phyloP scores from a whole-genome alignment of 2,888 invertebrate species.

The Caenorhabditis macrosperma region DNA sequence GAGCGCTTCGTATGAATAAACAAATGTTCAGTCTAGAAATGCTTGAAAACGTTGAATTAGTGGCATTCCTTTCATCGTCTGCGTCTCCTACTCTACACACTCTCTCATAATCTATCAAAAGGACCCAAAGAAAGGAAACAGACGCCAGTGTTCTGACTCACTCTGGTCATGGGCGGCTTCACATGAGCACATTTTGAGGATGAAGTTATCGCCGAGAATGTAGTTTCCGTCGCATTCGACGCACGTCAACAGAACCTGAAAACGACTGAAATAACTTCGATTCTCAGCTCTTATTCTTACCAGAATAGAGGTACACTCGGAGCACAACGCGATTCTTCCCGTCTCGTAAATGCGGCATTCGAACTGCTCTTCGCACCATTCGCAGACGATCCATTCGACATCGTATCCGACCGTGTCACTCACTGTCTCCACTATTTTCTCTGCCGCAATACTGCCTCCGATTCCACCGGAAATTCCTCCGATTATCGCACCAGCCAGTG shows the following conservation, averaged over 20 bases:
- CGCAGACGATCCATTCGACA: neutral
- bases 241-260: no score
- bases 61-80: no score
- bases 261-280: no score
- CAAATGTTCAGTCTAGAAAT: no score
- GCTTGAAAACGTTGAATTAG: no score
- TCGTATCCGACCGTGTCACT: neutral
- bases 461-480: neutral
- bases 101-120: no score
- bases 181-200: conserved; percentile 60
- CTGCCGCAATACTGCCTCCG: neutral
- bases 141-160: no score
- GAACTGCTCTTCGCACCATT: neutral
- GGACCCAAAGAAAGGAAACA: no score
- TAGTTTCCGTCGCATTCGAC: conserved; percentile 61
- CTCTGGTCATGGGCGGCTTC: conserved; percentile 47
- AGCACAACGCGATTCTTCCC: neutral
- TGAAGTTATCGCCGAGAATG: conserved; percentile 57
- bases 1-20: no score
- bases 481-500: neutral
- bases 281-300: no score
- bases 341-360: neutral
- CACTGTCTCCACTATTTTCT: neutral
- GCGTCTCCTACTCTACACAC: no score
- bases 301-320: no score